A percentile compares a stretch with the other conserved stretches of the same genome.
Conservation (phyloP, 2,113 vertebrate genomes). For the Neodontobutis hainanensis region DNA sequence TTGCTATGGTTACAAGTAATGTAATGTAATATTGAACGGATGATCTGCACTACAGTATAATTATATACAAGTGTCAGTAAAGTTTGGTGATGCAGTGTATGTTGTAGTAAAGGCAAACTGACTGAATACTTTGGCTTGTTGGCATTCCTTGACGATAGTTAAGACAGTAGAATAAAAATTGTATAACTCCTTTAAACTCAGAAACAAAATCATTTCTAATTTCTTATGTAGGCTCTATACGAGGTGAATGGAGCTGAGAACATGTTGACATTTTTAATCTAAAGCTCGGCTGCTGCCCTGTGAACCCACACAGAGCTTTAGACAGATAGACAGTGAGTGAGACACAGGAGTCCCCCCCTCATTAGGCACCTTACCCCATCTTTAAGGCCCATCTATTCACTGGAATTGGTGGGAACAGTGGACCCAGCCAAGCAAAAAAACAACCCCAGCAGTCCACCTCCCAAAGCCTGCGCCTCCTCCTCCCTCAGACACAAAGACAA, state of each 20-base stretch:
- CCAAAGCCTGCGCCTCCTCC: neutral
- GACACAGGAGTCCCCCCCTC: slow-evolving; percentile 54
- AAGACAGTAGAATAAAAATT: too few relatives aligned
- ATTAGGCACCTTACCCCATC: slow-evolving; percentile 48
- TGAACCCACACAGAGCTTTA: slow-evolving; percentile 21
- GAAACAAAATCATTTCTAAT: slow-evolving; percentile 1
- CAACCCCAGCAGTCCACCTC: slow-evolving; percentile 25
- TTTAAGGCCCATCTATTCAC: slow-evolving; percentile 57
- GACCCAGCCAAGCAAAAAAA: slow-evolving; percentile 33
- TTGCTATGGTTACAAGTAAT: too few relatives aligned
- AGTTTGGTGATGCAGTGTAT: too few relatives aligned
- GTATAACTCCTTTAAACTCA: neutral
- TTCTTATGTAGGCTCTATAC: neutral
- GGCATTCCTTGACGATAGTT: too few relatives aligned
- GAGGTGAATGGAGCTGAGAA: neutral
- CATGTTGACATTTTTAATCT: neutral
- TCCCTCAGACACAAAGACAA: slow-evolving; percentile 29
- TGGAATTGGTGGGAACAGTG: slow-evolving; percentile 55
- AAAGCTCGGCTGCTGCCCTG: neutral
- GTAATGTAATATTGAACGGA: too few relatives aligned
- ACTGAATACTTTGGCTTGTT: too few relatives aligned
- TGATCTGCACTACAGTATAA: too few relatives aligned
- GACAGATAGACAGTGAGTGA: slow-evolving; percentile 18
- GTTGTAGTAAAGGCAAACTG: too few relatives aligned
- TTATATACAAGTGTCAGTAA: too few relatives aligned